Conservation (phyloP, 2,113 vertebrate species). For the Psettodes erumei region DNA sequence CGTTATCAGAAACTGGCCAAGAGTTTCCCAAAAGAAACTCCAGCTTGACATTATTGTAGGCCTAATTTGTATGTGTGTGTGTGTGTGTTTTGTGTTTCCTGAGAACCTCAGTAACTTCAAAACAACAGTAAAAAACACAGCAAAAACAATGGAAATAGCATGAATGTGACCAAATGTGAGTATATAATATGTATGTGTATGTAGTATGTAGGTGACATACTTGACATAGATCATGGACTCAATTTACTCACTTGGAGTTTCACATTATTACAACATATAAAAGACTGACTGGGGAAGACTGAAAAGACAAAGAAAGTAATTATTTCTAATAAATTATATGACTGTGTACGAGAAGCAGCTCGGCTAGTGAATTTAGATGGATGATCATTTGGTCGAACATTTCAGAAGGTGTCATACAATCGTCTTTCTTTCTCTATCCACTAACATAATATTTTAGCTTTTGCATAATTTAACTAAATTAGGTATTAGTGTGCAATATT, state of each 20-base stretch:
- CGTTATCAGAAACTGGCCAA: background rate
- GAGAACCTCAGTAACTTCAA: too few relatives aligned
- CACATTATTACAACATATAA: background rate
- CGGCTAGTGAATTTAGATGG: background rate
- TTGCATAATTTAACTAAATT: background rate
- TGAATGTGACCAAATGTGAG: background rate
- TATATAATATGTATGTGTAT: too few relatives aligned
- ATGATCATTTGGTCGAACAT: background rate
- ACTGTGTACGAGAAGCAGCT: too few relatives aligned
- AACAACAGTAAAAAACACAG: too few relatives aligned
- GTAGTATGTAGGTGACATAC: too few relatives aligned
- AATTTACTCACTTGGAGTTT: too few relatives aligned
- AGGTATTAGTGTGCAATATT: background rate
- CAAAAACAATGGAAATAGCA: background rate
- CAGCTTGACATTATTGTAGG: background rate
- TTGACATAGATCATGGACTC: too few relatives aligned
- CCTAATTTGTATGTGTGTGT: too few relatives aligned
- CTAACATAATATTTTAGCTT: background rate
- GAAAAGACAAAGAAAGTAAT: background rate
- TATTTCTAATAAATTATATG: background rate
- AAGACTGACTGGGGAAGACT: background rate
- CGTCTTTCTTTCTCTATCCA: too few relatives aligned
- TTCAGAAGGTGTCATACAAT: background rate
- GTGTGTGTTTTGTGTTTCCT: too few relatives aligned
- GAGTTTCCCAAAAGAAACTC: background rate